A percentile compares a stretch with the other conserved stretches of the same genome.
Evolutionary conservation across 2,797 vertebrate genomes (phyloP).

Genomic region (Spinibarbus caldwelli): DNA sequence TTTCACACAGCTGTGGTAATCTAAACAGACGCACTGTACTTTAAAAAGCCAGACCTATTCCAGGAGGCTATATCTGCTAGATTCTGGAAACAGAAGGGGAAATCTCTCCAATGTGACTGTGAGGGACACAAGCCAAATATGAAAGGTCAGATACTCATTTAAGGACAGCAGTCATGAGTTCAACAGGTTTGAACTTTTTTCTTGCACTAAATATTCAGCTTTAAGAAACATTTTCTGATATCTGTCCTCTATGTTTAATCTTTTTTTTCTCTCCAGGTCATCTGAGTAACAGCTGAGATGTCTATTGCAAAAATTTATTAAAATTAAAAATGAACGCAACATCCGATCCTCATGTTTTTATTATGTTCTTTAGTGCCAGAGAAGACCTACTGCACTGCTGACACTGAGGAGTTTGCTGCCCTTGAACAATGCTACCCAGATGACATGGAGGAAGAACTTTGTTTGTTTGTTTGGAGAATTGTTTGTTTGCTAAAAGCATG

Average conservation of each 20-base stretch:
- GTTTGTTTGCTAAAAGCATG: slow-evolving; percentile 28
- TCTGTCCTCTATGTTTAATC: background rate
- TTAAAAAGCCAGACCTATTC: slow-evolving; percentile 53
- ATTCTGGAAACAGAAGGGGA: slow-evolving; percentile 48
- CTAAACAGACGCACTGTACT: slow-evolving; percentile 54
- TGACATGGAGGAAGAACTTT: background rate
- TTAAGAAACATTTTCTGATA: background rate
- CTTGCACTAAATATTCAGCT: background rate
- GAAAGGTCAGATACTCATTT: slow-evolving; percentile 52
- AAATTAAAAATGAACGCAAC: background rate
- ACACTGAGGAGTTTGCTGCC: background rate
- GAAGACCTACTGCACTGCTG: background rate
- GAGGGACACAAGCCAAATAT: slow-evolving; percentile 43
- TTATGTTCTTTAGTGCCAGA: background rate
- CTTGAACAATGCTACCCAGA: slow-evolving; percentile 4
- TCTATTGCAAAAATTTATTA: background rate
- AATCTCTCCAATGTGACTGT: slow-evolving; percentile 28
- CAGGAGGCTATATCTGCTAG: slow-evolving; percentile 47
- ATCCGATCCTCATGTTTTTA: background rate
- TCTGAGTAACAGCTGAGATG: background rate
- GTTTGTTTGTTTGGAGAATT: slow-evolving; percentile 40
- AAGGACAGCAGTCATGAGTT: slow-evolving; percentile 37
- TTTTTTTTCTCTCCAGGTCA: background rate
- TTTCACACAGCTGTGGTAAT: slow-evolving; percentile 56
- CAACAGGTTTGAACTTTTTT: slow-evolving; percentile 22